These are phyloP conservation scores for Gobio gobio DNA, from an alignment of 2,113 vertebrate genomes.

Conservation along the genomic window DNA sequence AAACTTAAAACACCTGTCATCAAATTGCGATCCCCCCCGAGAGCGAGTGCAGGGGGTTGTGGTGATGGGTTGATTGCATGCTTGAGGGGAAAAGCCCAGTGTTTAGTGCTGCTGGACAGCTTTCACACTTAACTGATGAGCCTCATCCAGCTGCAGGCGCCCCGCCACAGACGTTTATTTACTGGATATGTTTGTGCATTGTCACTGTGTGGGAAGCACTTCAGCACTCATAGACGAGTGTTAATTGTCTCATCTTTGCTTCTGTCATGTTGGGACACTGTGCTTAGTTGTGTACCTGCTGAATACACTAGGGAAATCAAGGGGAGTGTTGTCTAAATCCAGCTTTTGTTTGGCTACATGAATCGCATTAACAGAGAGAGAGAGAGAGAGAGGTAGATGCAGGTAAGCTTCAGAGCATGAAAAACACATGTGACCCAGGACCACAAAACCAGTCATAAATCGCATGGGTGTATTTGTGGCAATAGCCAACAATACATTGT, in stretches of 20 bases:
- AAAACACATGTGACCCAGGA: background rate
- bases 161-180: background rate
- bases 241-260: constrained; percentile 38
- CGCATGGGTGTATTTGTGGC: too few relatives aligned
- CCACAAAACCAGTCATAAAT: too few relatives aligned
- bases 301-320: constrained; percentile 34
- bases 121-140: constrained; percentile 37
- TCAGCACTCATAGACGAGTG: constrained; percentile 4
- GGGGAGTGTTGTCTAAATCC: constrained; percentile 23
- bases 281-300: constrained; percentile 25
- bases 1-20: constrained; percentile 10
- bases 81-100: background rate
- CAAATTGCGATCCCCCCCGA: background rate
- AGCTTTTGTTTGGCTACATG: constrained; percentile 28
- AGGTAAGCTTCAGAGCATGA: constrained; percentile 5
- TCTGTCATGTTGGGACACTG: constrained; percentile 32
- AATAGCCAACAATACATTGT: too few relatives aligned
- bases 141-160: constrained; percentile 4
- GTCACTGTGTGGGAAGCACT: constrained; percentile 40
- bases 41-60: background rate
- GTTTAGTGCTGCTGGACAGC: constrained; percentile 17
- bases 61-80: background rate
- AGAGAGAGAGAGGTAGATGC: background rate
- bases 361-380: background rate
- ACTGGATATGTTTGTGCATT: constrained; percentile 28